These are phyloP conservation scores for Hylyphantes graminicola DNA, from an alignment of 1,140 invertebrate genomes.

Conservation along the genomic window DNA sequence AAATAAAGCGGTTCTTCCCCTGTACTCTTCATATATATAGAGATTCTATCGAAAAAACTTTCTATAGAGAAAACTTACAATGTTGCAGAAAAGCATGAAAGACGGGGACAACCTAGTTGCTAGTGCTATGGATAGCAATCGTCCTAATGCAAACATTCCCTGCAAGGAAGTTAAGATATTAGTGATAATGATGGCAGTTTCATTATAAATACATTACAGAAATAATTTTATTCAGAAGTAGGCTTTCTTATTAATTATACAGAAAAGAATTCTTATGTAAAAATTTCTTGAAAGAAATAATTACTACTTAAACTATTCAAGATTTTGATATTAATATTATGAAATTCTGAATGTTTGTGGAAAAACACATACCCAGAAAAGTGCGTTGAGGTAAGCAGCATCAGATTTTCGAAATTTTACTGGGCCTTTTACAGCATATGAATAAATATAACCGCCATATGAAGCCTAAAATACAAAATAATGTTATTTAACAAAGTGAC, in stretches of 20 bases:
- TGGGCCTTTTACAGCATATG: conserved; percentile 70
- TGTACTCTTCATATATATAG: no score
- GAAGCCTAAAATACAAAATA: conserved; percentile 67
- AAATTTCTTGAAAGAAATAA: no score
- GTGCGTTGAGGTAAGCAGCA: conserved; percentile 70
- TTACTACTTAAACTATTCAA: no score
- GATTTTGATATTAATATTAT: background rate
- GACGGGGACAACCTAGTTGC: conserved; percentile 69
- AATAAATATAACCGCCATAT: conserved; percentile 71
- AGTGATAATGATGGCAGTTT: no score
- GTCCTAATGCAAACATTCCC: conserved; percentile 70
- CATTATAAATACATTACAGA: no score
- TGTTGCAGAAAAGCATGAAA: conserved; percentile 70
- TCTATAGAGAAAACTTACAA: no score
- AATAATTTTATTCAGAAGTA: no score
- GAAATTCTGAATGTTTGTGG: background rate
- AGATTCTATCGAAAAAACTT: no score
- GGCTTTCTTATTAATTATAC: no score
- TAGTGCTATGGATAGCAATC: conserved; percentile 69
- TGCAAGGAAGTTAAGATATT: conserved; percentile 61
- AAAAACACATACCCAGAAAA: conserved; percentile 69
- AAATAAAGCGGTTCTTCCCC: no score
- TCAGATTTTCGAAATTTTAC: conserved; percentile 67
- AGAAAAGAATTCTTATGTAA: no score
- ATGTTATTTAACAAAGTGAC: background rate